A percentile compares a stretch with the other conserved stretches of the same genome.
These are phyloP conservation scores for Drosophila carrolli DNA, from an alignment of 1,140 invertebrate species.

Conservation along the genomic window DNA sequence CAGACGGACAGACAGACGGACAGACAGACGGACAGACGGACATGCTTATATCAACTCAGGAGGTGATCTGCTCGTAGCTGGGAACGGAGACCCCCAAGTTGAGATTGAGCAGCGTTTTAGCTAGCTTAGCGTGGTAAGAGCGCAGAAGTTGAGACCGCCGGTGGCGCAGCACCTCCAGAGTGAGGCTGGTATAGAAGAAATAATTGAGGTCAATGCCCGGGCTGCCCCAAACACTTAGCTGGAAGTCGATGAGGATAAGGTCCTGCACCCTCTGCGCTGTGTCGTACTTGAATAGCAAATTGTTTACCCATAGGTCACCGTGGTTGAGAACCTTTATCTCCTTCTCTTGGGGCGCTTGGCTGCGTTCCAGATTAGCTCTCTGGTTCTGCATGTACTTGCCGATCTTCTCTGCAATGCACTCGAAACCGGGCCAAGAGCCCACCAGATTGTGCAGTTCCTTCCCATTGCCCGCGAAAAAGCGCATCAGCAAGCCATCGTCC, in stretches of 20 bases:
- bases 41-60: no score
- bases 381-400: constrained; percentile 67
- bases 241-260: constrained; percentile 73
- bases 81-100: constrained; percentile 58
- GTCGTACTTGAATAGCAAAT: constrained; percentile 88
- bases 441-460: constrained; percentile 55
- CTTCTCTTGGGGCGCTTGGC: constrained; percentile 50
- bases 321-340: constrained; percentile 87
- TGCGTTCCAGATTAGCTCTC: constrained; percentile 44
- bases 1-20: no score
- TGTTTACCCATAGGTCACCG: constrained; percentile 89
- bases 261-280: constrained; percentile 28
- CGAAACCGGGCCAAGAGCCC: constrained; percentile 84
- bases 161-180: constrained; percentile 69
- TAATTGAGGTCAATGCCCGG: constrained; percentile 82
- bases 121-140: constrained; percentile 68
- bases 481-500: constrained; percentile 54
- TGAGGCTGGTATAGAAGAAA: constrained; percentile 77
- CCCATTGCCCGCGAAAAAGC: constrained; percentile 70
- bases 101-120: constrained; percentile 70
- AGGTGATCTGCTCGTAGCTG: constrained; percentile 80
- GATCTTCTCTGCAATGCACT: constrained; percentile 73
- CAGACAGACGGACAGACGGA: no score
- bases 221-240: constrained; percentile 71
- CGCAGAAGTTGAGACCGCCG: constrained; percentile 78